Evolutionary conservation across 2,797 vertebrate genomes (phyloP).

Genomic region (Semaprochilodus insignis): DNA sequence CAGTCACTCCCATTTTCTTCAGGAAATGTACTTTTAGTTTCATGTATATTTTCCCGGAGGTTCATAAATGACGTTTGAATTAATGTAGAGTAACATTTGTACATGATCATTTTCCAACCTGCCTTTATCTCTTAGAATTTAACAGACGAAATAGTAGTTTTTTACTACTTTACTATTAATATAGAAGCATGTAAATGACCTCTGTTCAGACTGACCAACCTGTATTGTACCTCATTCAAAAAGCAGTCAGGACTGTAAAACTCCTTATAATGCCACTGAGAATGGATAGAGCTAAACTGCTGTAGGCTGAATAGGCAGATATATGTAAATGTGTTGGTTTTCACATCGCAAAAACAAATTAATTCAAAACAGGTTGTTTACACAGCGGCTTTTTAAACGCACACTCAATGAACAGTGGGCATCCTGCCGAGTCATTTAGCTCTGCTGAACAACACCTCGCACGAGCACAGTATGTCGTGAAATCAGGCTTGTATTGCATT

Average conservation of each 20-base stretch:
- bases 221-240: background rate
- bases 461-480: no score
- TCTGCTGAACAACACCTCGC: no score
- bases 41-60: no score
- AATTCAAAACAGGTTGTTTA: no score
- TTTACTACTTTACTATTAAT: background rate
- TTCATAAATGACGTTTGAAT: background rate
- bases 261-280: background rate
- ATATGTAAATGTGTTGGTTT: no score
- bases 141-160: background rate
- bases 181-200: background rate
- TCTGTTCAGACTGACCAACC: background rate
- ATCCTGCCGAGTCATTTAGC: no score
- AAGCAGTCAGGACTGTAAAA: background rate
- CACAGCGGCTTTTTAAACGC: background rate
- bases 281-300: background rate
- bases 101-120: background rate
- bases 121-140: background rate
- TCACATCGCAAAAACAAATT: no score
- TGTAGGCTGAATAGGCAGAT: no score
- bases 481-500: no score
- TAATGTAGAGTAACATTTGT: background rate
- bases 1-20: no score
- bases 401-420: background rate
- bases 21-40: no score